Evolutionary conservation across 2,113 vertebrate genomes (phyloP).

Genomic region (Anthoscopus minutus): DNA sequence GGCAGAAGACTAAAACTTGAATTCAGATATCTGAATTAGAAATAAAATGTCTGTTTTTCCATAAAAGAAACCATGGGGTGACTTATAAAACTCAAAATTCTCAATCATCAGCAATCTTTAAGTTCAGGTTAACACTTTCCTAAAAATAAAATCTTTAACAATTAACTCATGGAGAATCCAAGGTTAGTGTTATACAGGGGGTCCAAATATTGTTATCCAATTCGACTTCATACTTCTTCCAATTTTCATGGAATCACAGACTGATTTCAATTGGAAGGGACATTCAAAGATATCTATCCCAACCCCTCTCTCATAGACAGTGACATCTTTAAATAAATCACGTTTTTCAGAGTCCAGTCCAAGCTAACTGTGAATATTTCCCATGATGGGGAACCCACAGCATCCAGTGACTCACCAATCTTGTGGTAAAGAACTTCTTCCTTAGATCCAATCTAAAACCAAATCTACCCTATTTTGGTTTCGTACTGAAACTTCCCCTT

Average conservation of each 20-base stretch:
- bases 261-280: background rate
- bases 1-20: background rate
- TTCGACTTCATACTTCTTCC: background rate
- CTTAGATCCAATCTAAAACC: background rate
- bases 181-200: too few species aligned
- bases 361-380: fast-evolving
- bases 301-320: fast-evolving
- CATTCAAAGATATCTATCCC: background rate
- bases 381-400: fast-evolving
- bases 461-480: background rate
- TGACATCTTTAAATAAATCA: background rate
- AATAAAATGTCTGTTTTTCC: background rate
- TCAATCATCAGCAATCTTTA: background rate
- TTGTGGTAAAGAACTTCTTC: background rate
- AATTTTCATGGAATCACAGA: background rate
- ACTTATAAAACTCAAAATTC: background rate
- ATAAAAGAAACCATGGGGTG: background rate
- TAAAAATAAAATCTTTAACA: background rate
- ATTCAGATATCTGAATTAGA: background rate
- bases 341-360: background rate
- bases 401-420: background rate
- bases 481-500: background rate
- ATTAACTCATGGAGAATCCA: background rate
- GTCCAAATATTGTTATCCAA: background rate
- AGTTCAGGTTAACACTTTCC: background rate